phyloP scores from a whole-genome alignment of 2,888 invertebrate genomes.

The Gymnocheta viridis region DNA sequence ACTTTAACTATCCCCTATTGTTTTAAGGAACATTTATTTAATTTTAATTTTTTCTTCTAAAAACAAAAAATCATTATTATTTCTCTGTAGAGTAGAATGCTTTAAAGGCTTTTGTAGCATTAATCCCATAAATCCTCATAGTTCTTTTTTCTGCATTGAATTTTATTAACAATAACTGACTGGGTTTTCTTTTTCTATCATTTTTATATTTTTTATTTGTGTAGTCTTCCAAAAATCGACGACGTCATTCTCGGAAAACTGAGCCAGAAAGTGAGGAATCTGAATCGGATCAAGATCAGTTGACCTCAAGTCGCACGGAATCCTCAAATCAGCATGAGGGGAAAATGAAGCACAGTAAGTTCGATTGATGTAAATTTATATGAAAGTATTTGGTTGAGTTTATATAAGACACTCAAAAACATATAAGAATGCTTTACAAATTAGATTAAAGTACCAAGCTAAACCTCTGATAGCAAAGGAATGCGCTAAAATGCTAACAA shows the following conservation, averaged over 20 bases:
- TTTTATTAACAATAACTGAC: slow-evolving; percentile 4
- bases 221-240: slow-evolving; percentile 84
- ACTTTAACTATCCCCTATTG: slow-evolving; percentile 60
- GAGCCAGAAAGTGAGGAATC: slow-evolving; percentile 89
- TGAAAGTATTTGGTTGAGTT: slow-evolving; percentile 49
- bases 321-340: slow-evolving; percentile 89
- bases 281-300: slow-evolving; percentile 88
- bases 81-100: slow-evolving; percentile 44
- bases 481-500: too few relatives aligned
- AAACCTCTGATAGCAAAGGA: too few relatives aligned
- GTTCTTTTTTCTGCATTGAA: not conserved
- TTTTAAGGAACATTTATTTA: slow-evolving; percentile 1
- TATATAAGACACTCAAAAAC: not conserved
- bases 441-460: too few relatives aligned
- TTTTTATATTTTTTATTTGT: slow-evolving; percentile 70
- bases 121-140: slow-evolving; percentile 68
- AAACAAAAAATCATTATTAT: slow-evolving; percentile 3
- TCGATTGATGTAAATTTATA: not conserved
- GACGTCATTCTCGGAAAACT: slow-evolving; percentile 85
- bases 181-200: slow-evolving; percentile 57
- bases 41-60: not conserved
- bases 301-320: slow-evolving; percentile 88
- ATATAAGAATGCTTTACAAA: too few relatives aligned
- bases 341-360: slow-evolving; percentile 87
- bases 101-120: slow-evolving; percentile 60